Evolutionary conservation across 2,113 vertebrate genomes (phyloP), one percentile per base, ranked within the genome.

Genomic region (Trogon melanurus): DNA sequence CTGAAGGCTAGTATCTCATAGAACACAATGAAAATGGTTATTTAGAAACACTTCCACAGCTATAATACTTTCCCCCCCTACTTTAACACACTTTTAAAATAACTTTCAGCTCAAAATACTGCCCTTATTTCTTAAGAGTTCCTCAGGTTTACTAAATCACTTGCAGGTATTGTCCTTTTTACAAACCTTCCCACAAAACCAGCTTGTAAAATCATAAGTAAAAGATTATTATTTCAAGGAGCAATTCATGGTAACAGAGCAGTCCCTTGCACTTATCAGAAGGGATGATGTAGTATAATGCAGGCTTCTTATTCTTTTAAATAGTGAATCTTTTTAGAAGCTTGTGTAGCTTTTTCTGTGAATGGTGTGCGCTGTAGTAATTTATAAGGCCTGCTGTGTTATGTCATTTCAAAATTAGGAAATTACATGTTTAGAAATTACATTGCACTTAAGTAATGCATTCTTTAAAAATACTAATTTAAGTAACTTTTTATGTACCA

Each of bases 21-120:
- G 36, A 94, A 53, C 47, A 78, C 71, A 76, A 51, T 83, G 53
- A 85, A 76, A 66, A 38, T 19, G 27, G 51, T 94, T 94, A 75
- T 80, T 89, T 79, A 86, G 86, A 56, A 75, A 79, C 36, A 75
- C 34, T 89, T 85, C 51, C n/a, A 22, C 5, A 27, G 9, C 6
- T 70, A 51, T 69, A 82, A 81, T 66, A 22, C 18, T 29, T 38
- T 12, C 22, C 36, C 51, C 51, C 66, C 61, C 54, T 25, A 71
- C 16, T 36, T 29, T 78, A 71, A 64, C 85, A 22, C 32, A 88
- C 44, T 50, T 82, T 89, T 76, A 75, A 48, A 90, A 85, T 75
- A 96, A 92, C 32, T 67, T 92, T 41, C 57, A 81, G 34, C n/a
- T 91, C 57, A 96, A 93, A 93, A 92, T 62, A 84, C 11, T 75